Percentiles rank a stretch among this genome's conserved stretches.
These are phyloP conservation scores for Kryphioiulus occultus DNA, from an alignment of 2,888 invertebrate species.

Conservation along the genomic window DNA sequence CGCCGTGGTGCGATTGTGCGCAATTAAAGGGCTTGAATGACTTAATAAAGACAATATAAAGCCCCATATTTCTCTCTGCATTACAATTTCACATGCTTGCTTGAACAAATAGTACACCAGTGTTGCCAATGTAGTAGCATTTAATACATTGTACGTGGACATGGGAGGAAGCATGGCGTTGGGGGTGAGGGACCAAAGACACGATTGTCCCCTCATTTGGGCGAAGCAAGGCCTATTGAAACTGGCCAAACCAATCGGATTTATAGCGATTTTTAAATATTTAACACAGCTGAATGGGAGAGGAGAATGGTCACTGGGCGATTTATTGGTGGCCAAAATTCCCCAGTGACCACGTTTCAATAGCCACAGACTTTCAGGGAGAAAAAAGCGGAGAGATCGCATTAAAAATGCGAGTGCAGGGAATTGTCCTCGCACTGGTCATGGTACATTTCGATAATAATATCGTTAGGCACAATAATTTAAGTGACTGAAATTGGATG, in stretches of 20 bases:
- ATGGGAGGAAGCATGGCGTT: neutral
- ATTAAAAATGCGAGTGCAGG: neutral
- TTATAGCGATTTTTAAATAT: conserved; percentile 14
- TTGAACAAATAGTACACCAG: neutral
- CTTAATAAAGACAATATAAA: conserved; percentile 35
- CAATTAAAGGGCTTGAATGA: conserved; percentile 35
- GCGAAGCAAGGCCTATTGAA: neutral
- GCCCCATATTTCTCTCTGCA: conserved; percentile 35
- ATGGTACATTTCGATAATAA: neutral
- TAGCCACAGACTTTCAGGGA: neutral
- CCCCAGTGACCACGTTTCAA: neutral
- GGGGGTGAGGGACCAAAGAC: neutral
- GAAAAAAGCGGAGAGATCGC: neutral
- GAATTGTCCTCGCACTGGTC: neutral
- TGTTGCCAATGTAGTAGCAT: neutral
- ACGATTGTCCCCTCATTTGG: neutral
- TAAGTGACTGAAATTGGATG: too few species aligned
- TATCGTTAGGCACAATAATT: too few species aligned
- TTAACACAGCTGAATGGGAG: neutral
- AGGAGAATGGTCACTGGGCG: neutral
- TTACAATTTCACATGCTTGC: conserved; percentile 31
- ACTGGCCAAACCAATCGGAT: conserved; percentile 5
- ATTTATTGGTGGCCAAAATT: neutral
- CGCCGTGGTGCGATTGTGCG: neutral
- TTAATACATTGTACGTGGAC: neutral